These are phyloP conservation scores for Lepidurus arcticus DNA, from an alignment of 1,140 invertebrate genomes.

Conservation along the genomic window DNA sequence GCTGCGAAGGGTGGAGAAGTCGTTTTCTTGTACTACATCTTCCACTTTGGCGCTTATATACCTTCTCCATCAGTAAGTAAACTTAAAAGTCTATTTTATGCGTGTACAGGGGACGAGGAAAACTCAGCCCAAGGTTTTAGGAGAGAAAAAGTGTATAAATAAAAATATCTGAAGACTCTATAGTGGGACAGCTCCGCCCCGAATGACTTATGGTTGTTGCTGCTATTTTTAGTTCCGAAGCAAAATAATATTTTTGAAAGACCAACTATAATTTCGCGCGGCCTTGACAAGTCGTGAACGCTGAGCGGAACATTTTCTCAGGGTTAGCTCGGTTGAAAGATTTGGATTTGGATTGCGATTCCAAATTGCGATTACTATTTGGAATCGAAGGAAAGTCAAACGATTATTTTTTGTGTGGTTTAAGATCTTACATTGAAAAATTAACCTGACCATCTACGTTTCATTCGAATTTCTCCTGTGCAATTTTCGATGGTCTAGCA, in stretches of 20 bases:
- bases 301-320: background rate
- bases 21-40: background rate
- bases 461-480: too few relatives aligned
- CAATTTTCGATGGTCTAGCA: too few relatives aligned
- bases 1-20: background rate
- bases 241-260: background rate
- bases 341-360: too few relatives aligned
- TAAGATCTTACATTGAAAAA: too few relatives aligned
- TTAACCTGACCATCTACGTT: too few relatives aligned
- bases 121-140: background rate
- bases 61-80: background rate
- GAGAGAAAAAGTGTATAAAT: background rate
- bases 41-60: background rate
- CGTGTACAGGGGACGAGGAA: background rate
- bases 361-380: too few relatives aligned
- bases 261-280: background rate
- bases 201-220: background rate
- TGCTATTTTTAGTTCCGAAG: background rate
- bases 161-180: background rate
- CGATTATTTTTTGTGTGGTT: too few relatives aligned
- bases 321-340: too few relatives aligned
- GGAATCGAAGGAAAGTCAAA: too few relatives aligned
- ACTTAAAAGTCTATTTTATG: background rate
- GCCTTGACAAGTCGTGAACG: conserved; percentile 12
- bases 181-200: background rate